Conservation (phyloP, 2,888 invertebrate genomes). For the Apodemia hepburni region DNA sequence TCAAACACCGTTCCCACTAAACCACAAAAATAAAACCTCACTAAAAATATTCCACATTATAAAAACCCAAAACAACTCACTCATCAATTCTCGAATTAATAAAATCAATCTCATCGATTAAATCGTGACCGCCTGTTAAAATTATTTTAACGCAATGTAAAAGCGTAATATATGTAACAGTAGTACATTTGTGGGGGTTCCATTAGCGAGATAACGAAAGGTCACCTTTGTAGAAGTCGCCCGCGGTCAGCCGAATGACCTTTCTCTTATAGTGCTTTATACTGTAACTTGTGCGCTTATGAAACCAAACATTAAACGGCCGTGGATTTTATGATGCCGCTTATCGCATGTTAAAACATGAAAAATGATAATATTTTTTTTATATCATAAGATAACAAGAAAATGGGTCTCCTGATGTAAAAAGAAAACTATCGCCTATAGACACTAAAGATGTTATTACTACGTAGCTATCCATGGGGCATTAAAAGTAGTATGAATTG, state of each 20-base stretch:
- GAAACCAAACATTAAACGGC: slow-evolving; percentile 10
- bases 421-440: too few species aligned
- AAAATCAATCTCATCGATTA: background rate
- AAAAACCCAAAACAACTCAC: too few species aligned
- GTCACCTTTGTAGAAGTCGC: slow-evolving; percentile 40
- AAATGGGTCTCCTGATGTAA: too few species aligned
- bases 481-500: too few species aligned
- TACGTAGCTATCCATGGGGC: too few species aligned
- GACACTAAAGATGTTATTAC: too few species aligned
- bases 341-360: background rate
- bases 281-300: slow-evolving; percentile 25
- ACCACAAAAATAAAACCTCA: too few species aligned
- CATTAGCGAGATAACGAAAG: slow-evolving; percentile 61
- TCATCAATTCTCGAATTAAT: background rate
- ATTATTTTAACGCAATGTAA: slow-evolving; percentile 39
- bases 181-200: slow-evolving; percentile 35
- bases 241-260: slow-evolving; percentile 29
- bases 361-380: too few species aligned
- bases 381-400: too few species aligned
- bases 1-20: too few species aligned
- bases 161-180: slow-evolving; percentile 37
- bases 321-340: background rate
- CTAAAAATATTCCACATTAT: too few species aligned
- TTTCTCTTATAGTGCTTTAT: slow-evolving; percentile 35
- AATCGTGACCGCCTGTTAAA: slow-evolving; percentile 8